Percentiles rank a stretch among this genome's conserved stretches.
Conservation (phyloP, 2,888 invertebrate species). For the Stenurella melanura region DNA sequence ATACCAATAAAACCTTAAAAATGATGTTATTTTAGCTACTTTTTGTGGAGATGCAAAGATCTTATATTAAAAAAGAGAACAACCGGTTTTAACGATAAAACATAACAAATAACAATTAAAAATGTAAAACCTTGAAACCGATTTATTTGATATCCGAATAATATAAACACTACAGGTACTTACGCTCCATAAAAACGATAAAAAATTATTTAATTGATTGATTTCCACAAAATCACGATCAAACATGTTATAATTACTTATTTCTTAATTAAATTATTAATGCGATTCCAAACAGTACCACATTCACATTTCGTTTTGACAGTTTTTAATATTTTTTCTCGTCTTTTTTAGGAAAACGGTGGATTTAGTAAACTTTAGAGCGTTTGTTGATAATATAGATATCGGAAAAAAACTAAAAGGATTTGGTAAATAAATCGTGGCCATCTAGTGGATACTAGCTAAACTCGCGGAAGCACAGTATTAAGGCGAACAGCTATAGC, state of each 20-base stretch:
- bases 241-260: constrained; percentile 67
- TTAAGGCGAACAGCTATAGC: too few species aligned
- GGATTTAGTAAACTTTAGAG: background rate
- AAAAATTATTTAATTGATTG: constrained; percentile 85
- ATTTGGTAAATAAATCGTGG: background rate
- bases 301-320: constrained; percentile 37
- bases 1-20: too few species aligned
- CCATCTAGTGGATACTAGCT: background rate
- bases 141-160: constrained; percentile 36
- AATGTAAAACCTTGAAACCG: constrained; percentile 46
- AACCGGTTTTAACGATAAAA: constrained; percentile 46
- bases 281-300: constrained; percentile 22
- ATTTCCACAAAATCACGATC: constrained; percentile 81
- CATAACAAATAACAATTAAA: constrained; percentile 19
- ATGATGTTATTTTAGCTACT: too few species aligned
- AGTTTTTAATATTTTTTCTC: constrained; percentile 25
- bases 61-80: constrained; percentile 30
- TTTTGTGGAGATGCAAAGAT: background rate
- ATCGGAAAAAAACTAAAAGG: background rate
- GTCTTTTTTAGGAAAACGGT: constrained; percentile 23
- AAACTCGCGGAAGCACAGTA: too few species aligned
- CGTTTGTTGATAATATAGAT: constrained; percentile 19
- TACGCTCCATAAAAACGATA: constrained; percentile 87
- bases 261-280: constrained; percentile 6
- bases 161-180: constrained; percentile 72